Evolutionary conservation across 2,888 invertebrate species (phyloP).

Genomic region (Eupithecia subfuscata): DNA sequence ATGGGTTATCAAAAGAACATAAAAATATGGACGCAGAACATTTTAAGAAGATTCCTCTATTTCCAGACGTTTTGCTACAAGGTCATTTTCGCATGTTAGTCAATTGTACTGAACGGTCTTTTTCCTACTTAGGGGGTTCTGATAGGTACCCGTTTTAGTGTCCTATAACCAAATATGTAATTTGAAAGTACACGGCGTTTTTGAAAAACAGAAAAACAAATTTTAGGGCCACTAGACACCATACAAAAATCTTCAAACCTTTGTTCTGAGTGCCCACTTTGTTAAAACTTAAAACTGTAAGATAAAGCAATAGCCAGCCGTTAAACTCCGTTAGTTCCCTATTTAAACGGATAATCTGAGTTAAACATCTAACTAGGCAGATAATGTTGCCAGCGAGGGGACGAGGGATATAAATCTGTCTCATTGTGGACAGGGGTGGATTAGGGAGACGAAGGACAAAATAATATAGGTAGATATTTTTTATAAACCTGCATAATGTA

Average conservation of each 20-base stretch:
- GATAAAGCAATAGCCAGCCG: not conserved
- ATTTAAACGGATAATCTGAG: constrained; percentile 15
- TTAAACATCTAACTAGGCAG: constrained; percentile 14
- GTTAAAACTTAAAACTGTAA: not conserved
- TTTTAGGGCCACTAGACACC: no score
- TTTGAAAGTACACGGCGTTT: no score
- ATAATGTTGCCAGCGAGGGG: constrained; percentile 24
- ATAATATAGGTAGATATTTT: no score
- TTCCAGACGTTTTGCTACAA: no score
- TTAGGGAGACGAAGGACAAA: not conserved
- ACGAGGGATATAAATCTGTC: constrained; percentile 30
- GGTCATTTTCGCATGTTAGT: no score
- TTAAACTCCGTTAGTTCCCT: constrained; percentile 10
- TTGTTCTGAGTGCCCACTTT: not conserved
- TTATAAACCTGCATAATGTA: no score
- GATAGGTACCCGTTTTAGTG: no score
- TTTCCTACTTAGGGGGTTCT: no score
- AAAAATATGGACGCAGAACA: constrained; percentile 62
- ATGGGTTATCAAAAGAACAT: constrained; percentile 59
- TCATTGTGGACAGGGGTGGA: constrained; percentile 8
- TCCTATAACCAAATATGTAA: no score
- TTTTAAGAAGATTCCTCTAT: constrained; percentile 60
- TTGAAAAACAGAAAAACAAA: no score
- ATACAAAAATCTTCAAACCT: no score
- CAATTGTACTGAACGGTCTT: no score